phyloP scores from a whole-genome alignment of 2,113 vertebrate genomes.

The Ailuropoda melanoleuca region DNA sequence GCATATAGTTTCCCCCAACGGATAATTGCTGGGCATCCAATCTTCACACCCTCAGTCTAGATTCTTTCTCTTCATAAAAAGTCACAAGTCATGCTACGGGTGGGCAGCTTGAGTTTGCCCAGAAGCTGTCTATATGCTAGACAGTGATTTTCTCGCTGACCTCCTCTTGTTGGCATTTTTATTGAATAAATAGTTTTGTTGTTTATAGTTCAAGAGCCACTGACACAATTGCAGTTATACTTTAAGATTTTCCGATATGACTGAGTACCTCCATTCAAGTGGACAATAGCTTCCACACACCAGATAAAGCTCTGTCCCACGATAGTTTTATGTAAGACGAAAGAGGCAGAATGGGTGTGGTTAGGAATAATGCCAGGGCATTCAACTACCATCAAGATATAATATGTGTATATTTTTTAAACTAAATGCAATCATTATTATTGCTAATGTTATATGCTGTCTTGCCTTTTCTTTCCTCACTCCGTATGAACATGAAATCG shows the following conservation, averaged over 20 bases:
- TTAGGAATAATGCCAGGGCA: background rate
- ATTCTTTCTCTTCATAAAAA: background rate
- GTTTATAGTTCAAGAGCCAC: background rate
- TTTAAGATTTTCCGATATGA: conserved; percentile 14
- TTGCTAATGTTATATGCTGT: background rate
- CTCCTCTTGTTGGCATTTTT: background rate
- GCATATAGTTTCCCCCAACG: background rate
- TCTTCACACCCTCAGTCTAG: background rate
- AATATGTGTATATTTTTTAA: background rate
- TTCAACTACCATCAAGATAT: background rate
- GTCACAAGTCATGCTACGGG: background rate
- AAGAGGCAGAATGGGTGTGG: background rate
- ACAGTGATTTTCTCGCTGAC: background rate
- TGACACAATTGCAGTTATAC: background rate
- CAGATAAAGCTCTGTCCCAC: background rate
- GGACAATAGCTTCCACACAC: background rate
- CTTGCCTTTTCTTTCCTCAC: background rate
- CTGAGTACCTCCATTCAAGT: background rate
- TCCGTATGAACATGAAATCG: background rate
- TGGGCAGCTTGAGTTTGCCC: background rate
- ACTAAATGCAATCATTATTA: background rate
- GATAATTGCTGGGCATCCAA: background rate
- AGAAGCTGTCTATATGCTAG: background rate
- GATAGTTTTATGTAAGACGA: background rate
- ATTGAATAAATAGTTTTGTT: background rate